Base-by-base conservation (phyloP, 2,113 vertebrate species). In the Pluvialis apricaria region DNA sequence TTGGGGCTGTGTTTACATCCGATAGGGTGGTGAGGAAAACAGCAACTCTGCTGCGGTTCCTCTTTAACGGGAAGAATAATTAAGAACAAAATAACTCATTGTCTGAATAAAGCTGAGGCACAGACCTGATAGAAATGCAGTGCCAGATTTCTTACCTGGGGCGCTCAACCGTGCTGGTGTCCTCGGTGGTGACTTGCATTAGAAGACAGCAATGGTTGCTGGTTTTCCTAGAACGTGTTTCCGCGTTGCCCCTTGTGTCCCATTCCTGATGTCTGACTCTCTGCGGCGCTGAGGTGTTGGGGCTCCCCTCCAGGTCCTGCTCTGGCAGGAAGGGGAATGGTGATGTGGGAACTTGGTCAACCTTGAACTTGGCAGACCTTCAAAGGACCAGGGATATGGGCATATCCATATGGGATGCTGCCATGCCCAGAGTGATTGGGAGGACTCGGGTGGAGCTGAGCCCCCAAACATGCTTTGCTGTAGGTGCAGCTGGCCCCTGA, bases 11-110 rank as follows among this genome's bases (percentile, higher is more conserved):
- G 55, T 77, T 95, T 94, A 55, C 52, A 86, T 9, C 52, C 17
- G 0, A 4, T 54, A 58, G 69, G 57, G 40, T 79, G 16, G 38
- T 72, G 61, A 87, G 45, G 36, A 52, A 69, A 92, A 77, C 62
- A 94, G 80, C 88, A 85, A 25, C 45, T 71, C 36, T 87, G 44
- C 49, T 82, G 78, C 51, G 79, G 86, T 96, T 97, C 91, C 89
- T 94, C 70, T 95, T 90, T 80, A 36, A 70, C 0, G 1, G 55
- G 78, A 82, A 72, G 69, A 90, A 32, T 87, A 86, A 38, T 21
- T 75, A 25, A 84, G 65, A 76, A n/a, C 9, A 36, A 79, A 90
- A 86, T 22, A n/a, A 25, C 8, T 69, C 2, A 1, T 24, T 75
- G 31, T 68, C 34, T 71, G 34, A 85, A 26, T 57, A 61, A 95